Conservation (phyloP, 1,140 invertebrate genomes). For the Drosophila repletoides region DNA sequence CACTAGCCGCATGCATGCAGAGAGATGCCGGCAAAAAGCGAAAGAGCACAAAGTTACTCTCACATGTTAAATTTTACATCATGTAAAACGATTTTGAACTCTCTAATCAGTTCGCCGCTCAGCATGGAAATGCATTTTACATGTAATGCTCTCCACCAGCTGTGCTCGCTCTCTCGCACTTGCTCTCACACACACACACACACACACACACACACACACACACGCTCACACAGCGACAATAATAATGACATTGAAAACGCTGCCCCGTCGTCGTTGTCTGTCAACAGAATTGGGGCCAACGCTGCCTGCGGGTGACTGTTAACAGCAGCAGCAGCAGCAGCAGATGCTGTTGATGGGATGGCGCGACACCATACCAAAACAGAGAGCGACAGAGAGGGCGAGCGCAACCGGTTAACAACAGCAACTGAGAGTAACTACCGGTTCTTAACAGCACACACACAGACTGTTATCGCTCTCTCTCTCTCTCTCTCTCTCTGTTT, state of each 20-base stretch:
- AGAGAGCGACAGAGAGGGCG: conserved; percentile 1
- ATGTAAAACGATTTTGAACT: conserved; percentile 50
- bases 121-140: conserved; percentile 34
- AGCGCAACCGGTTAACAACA: conserved; percentile 26
- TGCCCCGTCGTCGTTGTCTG: conserved; percentile 42
- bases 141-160: conserved; percentile 9
- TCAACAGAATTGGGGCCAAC: conserved; percentile 58
- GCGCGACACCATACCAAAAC: conserved; percentile 6
- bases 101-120: conserved; percentile 63
- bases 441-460: conserved; percentile 33
- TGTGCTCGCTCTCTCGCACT: conserved; percentile 3
- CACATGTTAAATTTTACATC: conserved; percentile 40
- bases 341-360: conserved; percentile 29
- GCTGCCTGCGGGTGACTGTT: conserved; percentile 46
- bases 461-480: conserved; percentile 12
- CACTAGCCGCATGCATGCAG: conserved; percentile 2
- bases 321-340: conserved; percentile 47
- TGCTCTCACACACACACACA: conserved; percentile 5
- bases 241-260: conserved; percentile 71
- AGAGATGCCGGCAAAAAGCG: conserved; percentile 31
- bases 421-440: conserved; percentile 24
- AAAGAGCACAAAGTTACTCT: conserved; percentile 27
- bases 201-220: conserved; percentile 2
- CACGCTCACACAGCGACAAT: conserved; percentile 25
- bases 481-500: neutral